These are phyloP conservation scores for Podabrus alpinus DNA, from an alignment of 2,888 invertebrate genomes.

Conservation along the genomic window DNA sequence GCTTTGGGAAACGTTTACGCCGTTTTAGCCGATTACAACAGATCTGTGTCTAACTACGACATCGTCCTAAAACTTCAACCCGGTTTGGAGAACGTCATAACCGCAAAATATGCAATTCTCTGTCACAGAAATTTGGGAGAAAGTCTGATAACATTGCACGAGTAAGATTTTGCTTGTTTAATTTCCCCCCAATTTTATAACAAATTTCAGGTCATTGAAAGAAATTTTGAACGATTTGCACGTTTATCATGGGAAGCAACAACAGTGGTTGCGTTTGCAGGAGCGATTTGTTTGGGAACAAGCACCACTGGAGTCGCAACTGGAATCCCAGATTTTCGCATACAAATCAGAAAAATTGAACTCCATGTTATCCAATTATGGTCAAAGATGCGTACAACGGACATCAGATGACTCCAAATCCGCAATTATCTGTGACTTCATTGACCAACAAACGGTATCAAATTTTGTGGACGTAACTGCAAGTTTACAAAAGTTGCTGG, in stretches of 20 bases:
- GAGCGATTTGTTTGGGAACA: slow-evolving; percentile 62
- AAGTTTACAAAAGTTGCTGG: slow-evolving; percentile 56
- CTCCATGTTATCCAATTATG: slow-evolving; percentile 44
- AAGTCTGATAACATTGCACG: slow-evolving; percentile 66
- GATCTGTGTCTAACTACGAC: slow-evolving; percentile 69
- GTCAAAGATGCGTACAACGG: slow-evolving; percentile 54
- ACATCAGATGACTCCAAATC: slow-evolving; percentile 49
- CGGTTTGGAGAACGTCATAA: slow-evolving; percentile 63
- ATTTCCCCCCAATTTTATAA: background rate
- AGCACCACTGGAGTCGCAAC: slow-evolving; percentile 49
- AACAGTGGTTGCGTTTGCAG: slow-evolving; percentile 63
- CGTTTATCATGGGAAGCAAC: slow-evolving; percentile 66
- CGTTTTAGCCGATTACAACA: slow-evolving; percentile 71
- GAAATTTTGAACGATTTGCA: slow-evolving; percentile 65
- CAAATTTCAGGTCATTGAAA: slow-evolving; percentile 60
- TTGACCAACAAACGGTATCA: slow-evolving; percentile 52
- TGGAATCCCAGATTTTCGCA: slow-evolving; percentile 51
- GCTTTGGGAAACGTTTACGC: slow-evolving; percentile 76
- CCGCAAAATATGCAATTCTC: slow-evolving; percentile 66
- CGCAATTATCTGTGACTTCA: slow-evolving; percentile 52
- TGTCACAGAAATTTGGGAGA: slow-evolving; percentile 70
- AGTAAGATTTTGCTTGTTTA: slow-evolving; percentile 58
- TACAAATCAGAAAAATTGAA: slow-evolving; percentile 47
- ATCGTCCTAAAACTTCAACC: slow-evolving; percentile 68
- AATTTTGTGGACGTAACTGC: slow-evolving; percentile 55